These are phyloP conservation scores for Macrostomum lignano DNA, from an alignment of 1,140 invertebrate species.

Conservation along the genomic window DNA sequence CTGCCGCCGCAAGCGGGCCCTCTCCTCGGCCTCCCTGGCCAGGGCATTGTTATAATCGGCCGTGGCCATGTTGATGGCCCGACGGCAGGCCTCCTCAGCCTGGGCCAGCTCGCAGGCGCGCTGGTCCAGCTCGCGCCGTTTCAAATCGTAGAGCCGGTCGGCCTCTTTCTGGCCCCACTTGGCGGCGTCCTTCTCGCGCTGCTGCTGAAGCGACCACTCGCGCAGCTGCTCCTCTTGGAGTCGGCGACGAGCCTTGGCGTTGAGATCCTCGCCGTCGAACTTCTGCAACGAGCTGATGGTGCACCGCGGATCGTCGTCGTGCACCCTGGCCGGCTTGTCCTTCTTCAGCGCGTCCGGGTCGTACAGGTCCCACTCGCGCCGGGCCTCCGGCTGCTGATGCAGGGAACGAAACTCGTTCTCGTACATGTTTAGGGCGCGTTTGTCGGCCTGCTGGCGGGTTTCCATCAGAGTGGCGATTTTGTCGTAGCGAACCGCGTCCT, in stretches of 20 bases:
- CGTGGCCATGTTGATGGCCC: conserved; percentile 34
- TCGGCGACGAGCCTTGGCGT: conserved; percentile 33
- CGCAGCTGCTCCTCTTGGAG: conserved; percentile 43
- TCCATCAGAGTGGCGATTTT: conserved; percentile 18
- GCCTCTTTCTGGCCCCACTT: conserved; percentile 32
- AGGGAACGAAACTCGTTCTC: conserved; percentile 41
- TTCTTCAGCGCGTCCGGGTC: conserved; percentile 47
- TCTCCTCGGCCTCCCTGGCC: conserved; percentile 14
- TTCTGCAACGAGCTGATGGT: conserved; percentile 33
- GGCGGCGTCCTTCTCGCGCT: conserved; percentile 27
- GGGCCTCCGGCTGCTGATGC: conserved; percentile 41
- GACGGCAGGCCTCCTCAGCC: conserved; percentile 22
- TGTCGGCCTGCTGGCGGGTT: conserved; percentile 11
- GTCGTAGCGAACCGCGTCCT: conserved; percentile 22
- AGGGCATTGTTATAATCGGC: conserved; percentile 43
- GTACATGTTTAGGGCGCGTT: conserved; percentile 30
- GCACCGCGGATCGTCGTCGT: conserved; percentile 39
- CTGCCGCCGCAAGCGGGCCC: neutral
- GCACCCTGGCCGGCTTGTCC: conserved; percentile 36
- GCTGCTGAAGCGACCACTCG: conserved; percentile 42
- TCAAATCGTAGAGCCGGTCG: conserved; percentile 18
- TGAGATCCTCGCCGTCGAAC: conserved; percentile 50
- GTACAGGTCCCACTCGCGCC: conserved; percentile 52
- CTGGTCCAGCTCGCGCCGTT: conserved; percentile 23
- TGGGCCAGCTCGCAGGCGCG: conserved; percentile 21